phyloP scores from a whole-genome alignment of 2,113 vertebrate species.

The Engraulis encrasicolus region DNA sequence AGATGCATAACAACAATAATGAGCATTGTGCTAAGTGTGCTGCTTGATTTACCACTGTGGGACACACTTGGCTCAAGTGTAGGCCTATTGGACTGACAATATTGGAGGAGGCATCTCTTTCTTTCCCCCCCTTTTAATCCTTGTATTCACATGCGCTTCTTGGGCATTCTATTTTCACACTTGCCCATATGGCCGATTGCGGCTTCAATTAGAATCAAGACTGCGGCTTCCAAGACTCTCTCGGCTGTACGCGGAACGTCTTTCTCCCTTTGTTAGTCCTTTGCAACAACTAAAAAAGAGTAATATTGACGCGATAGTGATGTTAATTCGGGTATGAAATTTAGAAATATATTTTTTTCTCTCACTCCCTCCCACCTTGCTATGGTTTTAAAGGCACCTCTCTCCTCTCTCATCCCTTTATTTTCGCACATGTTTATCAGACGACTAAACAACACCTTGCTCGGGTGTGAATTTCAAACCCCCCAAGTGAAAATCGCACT shows the following conservation, averaged over 20 bases:
- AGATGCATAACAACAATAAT: background rate
- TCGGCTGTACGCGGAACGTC: slow-evolving; percentile 57
- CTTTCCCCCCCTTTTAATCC: slow-evolving; percentile 53
- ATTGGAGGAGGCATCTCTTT: slow-evolving; percentile 66
- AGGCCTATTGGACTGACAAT: slow-evolving; percentile 55
- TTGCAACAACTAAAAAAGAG: slow-evolving; percentile 61
- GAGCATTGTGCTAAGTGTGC: slow-evolving; percentile 27
- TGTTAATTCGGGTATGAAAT: slow-evolving; percentile 55
- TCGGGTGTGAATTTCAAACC: slow-evolving; percentile 83
- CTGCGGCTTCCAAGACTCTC: slow-evolving; percentile 76
- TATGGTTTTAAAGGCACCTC: slow-evolving; percentile 59
- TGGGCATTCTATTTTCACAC: slow-evolving; percentile 79
- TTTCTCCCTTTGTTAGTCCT: slow-evolving; percentile 65
- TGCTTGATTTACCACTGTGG: slow-evolving; percentile 42
- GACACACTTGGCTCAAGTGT: slow-evolving; percentile 42
- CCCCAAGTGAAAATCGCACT: slow-evolving; percentile 79
- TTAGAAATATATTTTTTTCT: no score
- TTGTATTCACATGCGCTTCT: slow-evolving; percentile 66
- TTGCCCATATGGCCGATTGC: slow-evolving; percentile 79
- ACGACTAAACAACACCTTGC: slow-evolving; percentile 80
- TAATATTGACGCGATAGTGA: slow-evolving; percentile 60
- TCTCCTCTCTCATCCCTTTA: slow-evolving; percentile 68
- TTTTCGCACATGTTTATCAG: slow-evolving; percentile 81
- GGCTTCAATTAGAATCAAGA: slow-evolving; percentile 77
- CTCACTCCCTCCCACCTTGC: slow-evolving; percentile 53